Conservation (phyloP, 2,797 vertebrate genomes). For the Carapus acus region DNA sequence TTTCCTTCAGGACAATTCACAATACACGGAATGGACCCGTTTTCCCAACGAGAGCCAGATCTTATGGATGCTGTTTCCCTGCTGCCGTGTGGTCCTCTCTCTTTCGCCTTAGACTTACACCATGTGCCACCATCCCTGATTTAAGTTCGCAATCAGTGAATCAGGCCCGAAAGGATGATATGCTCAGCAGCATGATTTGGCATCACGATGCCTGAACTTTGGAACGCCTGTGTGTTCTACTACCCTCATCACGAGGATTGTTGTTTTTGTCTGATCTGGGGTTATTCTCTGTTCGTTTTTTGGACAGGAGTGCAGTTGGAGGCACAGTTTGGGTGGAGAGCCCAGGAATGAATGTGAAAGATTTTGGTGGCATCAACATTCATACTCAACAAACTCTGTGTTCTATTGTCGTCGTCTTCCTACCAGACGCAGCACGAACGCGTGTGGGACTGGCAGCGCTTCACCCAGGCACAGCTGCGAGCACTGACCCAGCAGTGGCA, state of each 20-base stretch:
- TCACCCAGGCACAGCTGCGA: conserved; percentile 67
- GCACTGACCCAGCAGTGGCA: conserved; percentile 70
- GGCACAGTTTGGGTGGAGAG: too few relatives aligned
- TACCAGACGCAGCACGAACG: conserved; percentile 78
- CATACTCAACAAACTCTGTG: background rate
- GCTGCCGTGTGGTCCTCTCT: conserved; percentile 16
- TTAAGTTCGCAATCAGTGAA: conserved; percentile 25
- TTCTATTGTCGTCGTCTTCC: conserved; percentile 5
- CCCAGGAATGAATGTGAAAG: too few relatives aligned
- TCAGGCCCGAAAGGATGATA: conserved; percentile 15
- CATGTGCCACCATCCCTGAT: conserved; percentile 24
- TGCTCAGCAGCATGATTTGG: conserved; percentile 3
- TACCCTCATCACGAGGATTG: conserved; percentile 3
- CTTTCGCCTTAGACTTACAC: conserved; percentile 21
- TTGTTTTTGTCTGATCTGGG: background rate
- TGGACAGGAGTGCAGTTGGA: too few relatives aligned
- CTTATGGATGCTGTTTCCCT: conserved; percentile 34
- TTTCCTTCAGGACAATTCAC: conserved; percentile 60
- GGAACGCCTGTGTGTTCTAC: background rate
- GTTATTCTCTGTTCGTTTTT: background rate
- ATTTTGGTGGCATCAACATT: too few relatives aligned
- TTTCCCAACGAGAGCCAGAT: conserved; percentile 44
- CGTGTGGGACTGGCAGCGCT: conserved; percentile 67
- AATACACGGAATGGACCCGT: conserved; percentile 45
- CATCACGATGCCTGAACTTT: background rate